Evolutionary conservation across 1,140 invertebrate genomes (phyloP).

Genomic region (Rhizoglyphus robini): DNA sequence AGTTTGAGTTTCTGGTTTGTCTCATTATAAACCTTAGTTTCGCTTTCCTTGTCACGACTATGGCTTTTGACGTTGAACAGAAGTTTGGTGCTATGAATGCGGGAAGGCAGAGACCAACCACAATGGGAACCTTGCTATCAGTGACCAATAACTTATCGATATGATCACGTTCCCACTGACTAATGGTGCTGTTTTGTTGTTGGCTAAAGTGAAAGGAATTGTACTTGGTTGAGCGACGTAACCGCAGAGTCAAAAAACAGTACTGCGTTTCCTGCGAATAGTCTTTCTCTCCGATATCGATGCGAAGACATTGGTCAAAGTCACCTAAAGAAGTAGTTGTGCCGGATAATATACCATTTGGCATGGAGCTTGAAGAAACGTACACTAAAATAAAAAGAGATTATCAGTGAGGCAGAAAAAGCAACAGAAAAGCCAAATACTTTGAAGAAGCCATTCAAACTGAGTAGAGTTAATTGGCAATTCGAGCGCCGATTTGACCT

Average conservation of each 20-base stretch:
- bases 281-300: neutral
- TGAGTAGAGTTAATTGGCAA: neutral
- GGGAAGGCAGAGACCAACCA: neutral
- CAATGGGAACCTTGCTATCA: neutral
- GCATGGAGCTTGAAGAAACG: neutral
- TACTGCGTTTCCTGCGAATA: neutral
- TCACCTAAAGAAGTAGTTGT: constrained; percentile 3
- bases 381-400: neutral
- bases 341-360: neutral
- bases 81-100: neutral
- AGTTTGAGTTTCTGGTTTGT: neutral
- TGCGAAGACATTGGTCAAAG: neutral
- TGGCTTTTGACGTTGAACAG: neutral
- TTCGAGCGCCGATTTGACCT: neutral
- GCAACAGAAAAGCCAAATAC: neutral
- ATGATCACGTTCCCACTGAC: neutral
- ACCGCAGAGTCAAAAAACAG: neutral
- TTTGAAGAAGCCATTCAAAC: constrained; percentile 4
- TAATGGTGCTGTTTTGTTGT: neutral
- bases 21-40: neutral
- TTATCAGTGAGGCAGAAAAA: neutral
- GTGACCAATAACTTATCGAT: neutral
- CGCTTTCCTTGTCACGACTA: neutral
- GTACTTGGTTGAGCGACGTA: neutral
- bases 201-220: neutral